Base-by-base conservation (phyloP, 2,113 vertebrate species). In the Alligator mississippiensis region DNA sequence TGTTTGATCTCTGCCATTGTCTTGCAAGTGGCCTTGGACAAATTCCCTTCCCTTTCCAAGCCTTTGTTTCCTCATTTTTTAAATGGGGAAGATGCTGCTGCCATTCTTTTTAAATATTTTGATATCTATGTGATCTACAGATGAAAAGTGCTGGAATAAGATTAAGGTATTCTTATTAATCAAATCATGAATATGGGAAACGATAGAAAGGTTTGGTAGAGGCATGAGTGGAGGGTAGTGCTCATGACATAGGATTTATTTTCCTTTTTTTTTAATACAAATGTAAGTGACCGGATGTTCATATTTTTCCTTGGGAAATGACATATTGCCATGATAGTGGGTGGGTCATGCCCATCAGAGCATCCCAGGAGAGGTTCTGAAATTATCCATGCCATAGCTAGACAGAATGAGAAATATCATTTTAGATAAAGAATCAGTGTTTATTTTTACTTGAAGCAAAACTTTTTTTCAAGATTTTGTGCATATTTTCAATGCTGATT, bases 361-460 rank as follows among this genome's bases (percentile, higher is more conserved):
- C 47, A 47, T n/a, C 84, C 77, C 64, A 0, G 0, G 4, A 70
- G 79, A 64, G 16, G 34, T 38, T n/a, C 82, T 30, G 62, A 5
- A 70, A 80, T 93, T 75, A 84, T 74, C 90, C 87, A 4, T 38
- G 64, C 61, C 0, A 0, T 60, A 82, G 25, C 90, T 84, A 82
- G 58, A 89, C 76, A 64, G 88, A 90, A 63, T 59, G 90, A 75
- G 86, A 90, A 58, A 18, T 90, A 82, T 77, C 60, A 74, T 82
- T 75, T 58, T 7, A n/a, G 34, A 10, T 64, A 74, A 80, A 22
- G 19, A 28, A 7, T 12, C 0, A 0, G 77, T 34, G 77, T 3
- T 57, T 55, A 47, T 77, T 57, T 58, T 61, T 47, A 85, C 28
- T 64, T 28, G 14, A 75, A 58, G 2, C n/a, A 55, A 60, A n/a